These are phyloP conservation scores for Pipistrellus kuhlii DNA, from an alignment of 2,797 vertebrate genomes.

Conservation along the genomic window DNA sequence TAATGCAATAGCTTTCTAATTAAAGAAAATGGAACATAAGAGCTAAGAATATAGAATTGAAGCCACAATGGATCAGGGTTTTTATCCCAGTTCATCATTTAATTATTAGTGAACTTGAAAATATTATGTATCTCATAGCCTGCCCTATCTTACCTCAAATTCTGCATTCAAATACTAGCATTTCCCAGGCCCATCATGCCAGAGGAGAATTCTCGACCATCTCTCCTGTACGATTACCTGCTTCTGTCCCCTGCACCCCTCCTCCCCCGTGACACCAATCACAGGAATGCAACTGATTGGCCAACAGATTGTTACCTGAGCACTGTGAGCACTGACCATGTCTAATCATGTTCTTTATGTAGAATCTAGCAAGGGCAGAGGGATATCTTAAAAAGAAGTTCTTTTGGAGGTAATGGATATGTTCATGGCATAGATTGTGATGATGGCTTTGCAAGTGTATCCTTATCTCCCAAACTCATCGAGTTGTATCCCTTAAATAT, in stretches of 20 bases:
- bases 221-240: background rate
- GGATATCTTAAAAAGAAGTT: background rate
- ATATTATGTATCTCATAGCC: background rate
- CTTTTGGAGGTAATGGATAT: background rate
- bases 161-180: background rate
- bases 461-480: background rate
- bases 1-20: background rate
- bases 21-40: background rate
- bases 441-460: background rate
- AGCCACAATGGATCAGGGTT: background rate
- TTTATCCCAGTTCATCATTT: background rate
- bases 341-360: background rate
- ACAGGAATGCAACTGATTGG: background rate
- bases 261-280: background rate
- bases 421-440: background rate
- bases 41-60: background rate
- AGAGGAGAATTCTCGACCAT: background rate
- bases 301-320: background rate
- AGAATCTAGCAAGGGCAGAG: background rate
- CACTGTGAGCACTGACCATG: background rate
- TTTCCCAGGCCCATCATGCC: background rate
- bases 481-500: background rate
- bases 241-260: background rate
- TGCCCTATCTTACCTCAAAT: background rate
- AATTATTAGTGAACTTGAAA: constrained; percentile 20